These are phyloP conservation scores for Pagetopsis macropterus DNA, from an alignment of 2,797 vertebrate genomes.

Conservation along the genomic window DNA sequence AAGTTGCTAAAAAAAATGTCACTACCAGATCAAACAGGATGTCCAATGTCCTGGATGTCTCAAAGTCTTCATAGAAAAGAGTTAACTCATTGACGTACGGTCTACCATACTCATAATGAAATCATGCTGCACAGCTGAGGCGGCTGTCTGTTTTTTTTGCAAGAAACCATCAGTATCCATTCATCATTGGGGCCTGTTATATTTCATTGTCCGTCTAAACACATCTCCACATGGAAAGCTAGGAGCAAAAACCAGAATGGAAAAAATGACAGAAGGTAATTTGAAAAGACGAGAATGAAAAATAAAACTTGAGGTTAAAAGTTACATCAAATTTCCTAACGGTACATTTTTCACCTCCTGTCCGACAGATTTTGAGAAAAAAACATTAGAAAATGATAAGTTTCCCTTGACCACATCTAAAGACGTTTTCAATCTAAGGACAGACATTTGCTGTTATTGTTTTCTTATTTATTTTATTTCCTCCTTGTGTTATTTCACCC, in stretches of 20 bases:
- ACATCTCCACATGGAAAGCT: slow-evolving; percentile 66
- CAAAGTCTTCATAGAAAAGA: slow-evolving; percentile 15
- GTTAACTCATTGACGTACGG: slow-evolving; percentile 3
- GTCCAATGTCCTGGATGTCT: background rate
- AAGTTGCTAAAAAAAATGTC: background rate
- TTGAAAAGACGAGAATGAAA: slow-evolving; percentile 38
- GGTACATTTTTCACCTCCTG: slow-evolving; percentile 38
- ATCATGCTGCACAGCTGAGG: slow-evolving; percentile 55
- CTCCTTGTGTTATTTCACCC: slow-evolving; percentile 39
- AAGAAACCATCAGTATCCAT: slow-evolving; percentile 58
- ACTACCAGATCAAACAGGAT: background rate
- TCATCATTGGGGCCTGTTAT: slow-evolving; percentile 61
- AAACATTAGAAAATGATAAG: background rate
- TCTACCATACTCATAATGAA: slow-evolving; percentile 49
- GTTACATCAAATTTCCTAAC: slow-evolving; percentile 21
- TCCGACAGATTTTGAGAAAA: slow-evolving; percentile 29
- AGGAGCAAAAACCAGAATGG: slow-evolving; percentile 62
- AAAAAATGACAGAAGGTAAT: slow-evolving; percentile 71
- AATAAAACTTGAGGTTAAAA: slow-evolving; percentile 38
- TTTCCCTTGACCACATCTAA: slow-evolving; percentile 37
- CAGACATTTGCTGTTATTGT: slow-evolving; percentile 13
- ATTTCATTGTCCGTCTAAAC: slow-evolving; percentile 70
- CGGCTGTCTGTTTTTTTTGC: slow-evolving; percentile 50
- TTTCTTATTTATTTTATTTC: slow-evolving; percentile 9
- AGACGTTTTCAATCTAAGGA: slow-evolving; percentile 12